These are phyloP conservation scores for Larimichthys crocea DNA, from an alignment of 2,113 vertebrate genomes.

Conservation along the genomic window DNA sequence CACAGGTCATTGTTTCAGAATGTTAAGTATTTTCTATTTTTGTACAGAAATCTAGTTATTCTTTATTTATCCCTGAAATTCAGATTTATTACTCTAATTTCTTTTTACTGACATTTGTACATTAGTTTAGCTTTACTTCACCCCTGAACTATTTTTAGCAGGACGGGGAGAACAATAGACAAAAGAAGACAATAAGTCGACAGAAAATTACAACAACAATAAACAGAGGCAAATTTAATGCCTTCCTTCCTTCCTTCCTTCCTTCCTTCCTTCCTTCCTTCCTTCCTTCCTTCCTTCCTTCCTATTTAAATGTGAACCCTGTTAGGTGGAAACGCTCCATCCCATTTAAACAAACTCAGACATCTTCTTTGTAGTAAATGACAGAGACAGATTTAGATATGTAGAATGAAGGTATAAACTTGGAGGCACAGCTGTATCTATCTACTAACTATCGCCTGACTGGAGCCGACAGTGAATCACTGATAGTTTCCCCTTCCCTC, in stretches of 20 bases:
- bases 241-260: constrained; percentile 7
- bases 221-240: constrained; percentile 9
- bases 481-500: neutral
- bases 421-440: constrained; percentile 46
- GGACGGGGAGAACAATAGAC: constrained; percentile 16
- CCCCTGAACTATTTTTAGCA: constrained; percentile 12
- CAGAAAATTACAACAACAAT: constrained; percentile 5
- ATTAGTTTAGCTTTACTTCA: constrained; percentile 4
- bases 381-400: constrained; percentile 5
- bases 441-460: constrained; percentile 24
- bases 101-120: neutral
- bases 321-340: neutral
- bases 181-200: constrained; percentile 28
- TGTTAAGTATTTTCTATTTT: constrained; percentile 19
- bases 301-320: too few species aligned
- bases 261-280: constrained; percentile 7
- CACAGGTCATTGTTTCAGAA: constrained; percentile 11
- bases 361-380: constrained; percentile 13
- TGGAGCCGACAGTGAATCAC: constrained; percentile 35
- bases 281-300: neutral
- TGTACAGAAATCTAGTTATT: neutral
- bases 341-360: constrained; percentile 6
- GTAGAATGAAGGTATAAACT: constrained; percentile 8
- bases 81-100: neutral
- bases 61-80: neutral